Percentiles rank a stretch among this genome's conserved stretches.
Conservation (phyloP, 1,140 invertebrate genomes). For the Dendroctonus valens region DNA sequence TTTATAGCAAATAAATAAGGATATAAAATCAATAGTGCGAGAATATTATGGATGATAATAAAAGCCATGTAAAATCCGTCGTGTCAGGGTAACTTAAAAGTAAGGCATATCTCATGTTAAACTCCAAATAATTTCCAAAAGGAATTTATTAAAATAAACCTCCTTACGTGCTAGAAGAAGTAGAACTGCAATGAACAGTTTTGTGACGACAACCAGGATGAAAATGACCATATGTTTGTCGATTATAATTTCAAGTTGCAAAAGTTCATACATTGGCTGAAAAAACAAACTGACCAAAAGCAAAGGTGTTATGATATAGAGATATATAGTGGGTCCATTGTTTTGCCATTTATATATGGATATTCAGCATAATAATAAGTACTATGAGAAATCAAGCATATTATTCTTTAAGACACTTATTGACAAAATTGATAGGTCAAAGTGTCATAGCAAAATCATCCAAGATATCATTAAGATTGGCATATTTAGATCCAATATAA, state of each 20-base stretch:
- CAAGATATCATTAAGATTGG: conserved; percentile 39
- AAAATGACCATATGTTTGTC: conserved; percentile 42
- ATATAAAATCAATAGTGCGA: conserved; percentile 11
- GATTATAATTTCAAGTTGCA: conserved; percentile 43
- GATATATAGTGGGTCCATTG: conserved; percentile 42
- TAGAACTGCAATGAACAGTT: conserved; percentile 44
- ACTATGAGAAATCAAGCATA: conserved; percentile 30
- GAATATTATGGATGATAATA: conserved; percentile 38
- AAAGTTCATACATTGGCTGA: conserved; percentile 46
- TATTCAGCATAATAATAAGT: conserved; percentile 40
- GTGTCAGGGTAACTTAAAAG: conserved; percentile 43
- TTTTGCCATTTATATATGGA: conserved; percentile 49
- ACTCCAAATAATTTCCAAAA: conserved; percentile 20
- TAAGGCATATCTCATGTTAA: conserved; percentile 35
- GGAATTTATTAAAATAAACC: conserved; percentile 14
- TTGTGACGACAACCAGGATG: too few relatives aligned
- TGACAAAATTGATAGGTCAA: conserved; percentile 38
- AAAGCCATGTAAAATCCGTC: conserved; percentile 39
- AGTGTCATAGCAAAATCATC: conserved; percentile 43
- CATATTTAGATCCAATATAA: conserved; percentile 43
- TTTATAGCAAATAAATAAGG: conserved; percentile 6
- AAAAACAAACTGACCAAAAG: conserved; percentile 39
- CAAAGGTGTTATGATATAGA: conserved; percentile 42
- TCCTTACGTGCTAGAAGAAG: conserved; percentile 30
- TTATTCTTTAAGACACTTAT: conserved; percentile 44